Evolutionary conservation across 1,140 invertebrate species (phyloP).

Genomic region (Zaprionus lachaisei): DNA sequence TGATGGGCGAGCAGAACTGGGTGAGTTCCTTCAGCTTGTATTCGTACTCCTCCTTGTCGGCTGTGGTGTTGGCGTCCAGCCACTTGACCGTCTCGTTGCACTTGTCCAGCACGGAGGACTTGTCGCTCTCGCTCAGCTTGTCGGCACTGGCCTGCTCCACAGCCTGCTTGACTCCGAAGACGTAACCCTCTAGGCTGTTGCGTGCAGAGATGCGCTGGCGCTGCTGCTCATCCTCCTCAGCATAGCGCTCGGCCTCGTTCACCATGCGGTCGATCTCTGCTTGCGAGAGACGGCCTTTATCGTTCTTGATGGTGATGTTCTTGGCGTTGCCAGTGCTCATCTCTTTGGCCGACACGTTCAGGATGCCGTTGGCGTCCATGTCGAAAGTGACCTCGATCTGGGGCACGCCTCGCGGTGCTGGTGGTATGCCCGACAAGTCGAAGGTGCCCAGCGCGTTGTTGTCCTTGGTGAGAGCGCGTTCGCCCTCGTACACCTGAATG

Average conservation of each 20-base stretch:
- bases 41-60: conserved; percentile 88
- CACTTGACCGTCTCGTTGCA: conserved; percentile 86
- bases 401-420: conserved; percentile 91
- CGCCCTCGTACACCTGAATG: conserved; percentile 89
- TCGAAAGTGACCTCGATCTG: conserved; percentile 90
- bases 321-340: conserved; percentile 86
- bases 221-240: conserved; percentile 89
- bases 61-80: conserved; percentile 87
- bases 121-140: conserved; percentile 87
- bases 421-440: conserved; percentile 91
- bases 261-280: conserved; percentile 90
- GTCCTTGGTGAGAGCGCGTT: conserved; percentile 90
- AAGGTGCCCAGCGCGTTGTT: conserved; percentile 92
- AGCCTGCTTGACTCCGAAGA: conserved; percentile 89
- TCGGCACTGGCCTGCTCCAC: conserved; percentile 87
- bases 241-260: conserved; percentile 70
- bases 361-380: conserved; percentile 87
- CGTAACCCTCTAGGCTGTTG: conserved; percentile 89
- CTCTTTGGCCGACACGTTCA: conserved; percentile 88
- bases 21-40: conserved; percentile 86
- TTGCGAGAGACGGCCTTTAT: conserved; percentile 92
- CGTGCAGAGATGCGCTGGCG: conserved; percentile 87
- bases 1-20: conserved; percentile 85
- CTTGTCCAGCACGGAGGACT: conserved; percentile 87
- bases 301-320: conserved; percentile 94